Conservation (phyloP, 1,140 invertebrate species). For the Neocloeon triangulifer region DNA sequence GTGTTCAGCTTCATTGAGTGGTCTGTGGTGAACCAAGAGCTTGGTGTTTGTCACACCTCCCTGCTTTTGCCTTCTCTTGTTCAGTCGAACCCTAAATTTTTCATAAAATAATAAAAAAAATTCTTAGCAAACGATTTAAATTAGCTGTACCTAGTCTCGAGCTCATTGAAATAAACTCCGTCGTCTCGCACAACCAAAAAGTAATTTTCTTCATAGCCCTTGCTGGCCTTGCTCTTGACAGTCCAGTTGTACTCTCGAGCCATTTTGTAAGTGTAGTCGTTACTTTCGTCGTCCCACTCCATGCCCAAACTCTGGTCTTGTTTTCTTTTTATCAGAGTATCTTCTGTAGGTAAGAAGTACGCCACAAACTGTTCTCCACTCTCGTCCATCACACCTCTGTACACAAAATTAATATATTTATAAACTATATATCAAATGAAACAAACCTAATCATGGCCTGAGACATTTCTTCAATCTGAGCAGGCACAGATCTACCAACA, state of each 20-base stretch:
- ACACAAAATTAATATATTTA: slow-evolving; percentile 14
- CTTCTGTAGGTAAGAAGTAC: slow-evolving; percentile 88
- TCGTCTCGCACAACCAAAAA: slow-evolving; percentile 85
- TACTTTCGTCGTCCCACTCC: slow-evolving; percentile 78
- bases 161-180: slow-evolving; percentile 87
- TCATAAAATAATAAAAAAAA: background rate
- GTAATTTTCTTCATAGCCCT: slow-evolving; percentile 97
- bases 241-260: slow-evolving; percentile 95
- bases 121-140: background rate
- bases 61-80: slow-evolving; percentile 62
- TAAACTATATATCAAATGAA: background rate
- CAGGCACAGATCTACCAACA: slow-evolving; percentile 51
- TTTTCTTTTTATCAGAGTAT: slow-evolving; percentile 71
- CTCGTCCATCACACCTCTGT: slow-evolving; percentile 88
- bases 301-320: slow-evolving; percentile 49
- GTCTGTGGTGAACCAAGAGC: slow-evolving; percentile 72
- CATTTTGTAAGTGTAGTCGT: slow-evolving; percentile 89
- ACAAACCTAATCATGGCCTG: slow-evolving; percentile 86
- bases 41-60: slow-evolving; percentile 55
- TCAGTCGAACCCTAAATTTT: slow-evolving; percentile 50
- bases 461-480: slow-evolving; percentile 90
- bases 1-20: slow-evolving; percentile 66
- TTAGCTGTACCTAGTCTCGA: slow-evolving; percentile 54
- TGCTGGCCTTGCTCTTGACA: slow-evolving; percentile 92
- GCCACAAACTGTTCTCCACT: slow-evolving; percentile 97